phyloP scores from a whole-genome alignment of 2,888 invertebrate species.

The Ametastegia equiseti region DNA sequence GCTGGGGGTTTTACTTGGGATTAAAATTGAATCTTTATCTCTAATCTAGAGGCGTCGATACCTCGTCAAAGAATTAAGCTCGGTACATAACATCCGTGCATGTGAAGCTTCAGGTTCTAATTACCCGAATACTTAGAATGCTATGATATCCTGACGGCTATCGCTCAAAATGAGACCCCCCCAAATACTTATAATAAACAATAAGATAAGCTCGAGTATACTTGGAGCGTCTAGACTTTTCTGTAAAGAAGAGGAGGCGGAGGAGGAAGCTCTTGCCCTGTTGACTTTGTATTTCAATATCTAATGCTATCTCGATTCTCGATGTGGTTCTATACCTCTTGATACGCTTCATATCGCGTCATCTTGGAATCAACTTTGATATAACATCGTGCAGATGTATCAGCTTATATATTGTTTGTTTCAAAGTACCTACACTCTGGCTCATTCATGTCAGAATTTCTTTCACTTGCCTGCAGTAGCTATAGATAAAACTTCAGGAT shows the following conservation, averaged over 20 bases:
- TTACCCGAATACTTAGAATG: background rate
- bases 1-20: background rate
- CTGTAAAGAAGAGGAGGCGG: background rate
- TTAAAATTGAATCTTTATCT: slow-evolving; percentile 15
- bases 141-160: background rate
- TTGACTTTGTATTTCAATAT: background rate
- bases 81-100: background rate
- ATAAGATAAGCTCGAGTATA: background rate
- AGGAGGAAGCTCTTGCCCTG: background rate
- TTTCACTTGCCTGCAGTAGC: background rate
- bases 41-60: background rate
- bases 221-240: background rate
- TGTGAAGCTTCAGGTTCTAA: background rate
- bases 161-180: background rate
- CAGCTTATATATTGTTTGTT: background rate
- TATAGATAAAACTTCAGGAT: background rate
- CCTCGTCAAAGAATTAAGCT: background rate
- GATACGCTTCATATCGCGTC: background rate
- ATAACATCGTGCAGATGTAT: background rate
- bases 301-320: background rate
- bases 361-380: background rate
- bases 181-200: background rate
- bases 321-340: background rate
- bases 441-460: background rate
- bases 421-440: background rate